phyloP scores from a whole-genome alignment of 1,140 invertebrate genomes.

The Camponotus pennsylvanicus region DNA sequence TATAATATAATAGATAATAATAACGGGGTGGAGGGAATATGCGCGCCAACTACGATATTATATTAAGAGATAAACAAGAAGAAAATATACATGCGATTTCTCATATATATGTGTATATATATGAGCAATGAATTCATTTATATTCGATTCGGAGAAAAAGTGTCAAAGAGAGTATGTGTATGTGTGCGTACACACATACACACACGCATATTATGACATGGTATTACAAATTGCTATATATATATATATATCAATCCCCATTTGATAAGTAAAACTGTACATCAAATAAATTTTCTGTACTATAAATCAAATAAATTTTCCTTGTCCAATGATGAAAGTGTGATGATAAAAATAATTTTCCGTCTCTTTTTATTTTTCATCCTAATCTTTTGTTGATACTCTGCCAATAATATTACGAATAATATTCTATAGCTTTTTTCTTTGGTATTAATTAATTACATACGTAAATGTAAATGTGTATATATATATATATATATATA shows the following conservation, averaged over 20 bases:
- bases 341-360: constrained; percentile 56
- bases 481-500: constrained; percentile 33
- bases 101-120: constrained; percentile 51
- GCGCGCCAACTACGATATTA: constrained; percentile 76
- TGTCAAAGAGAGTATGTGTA: too few relatives aligned
- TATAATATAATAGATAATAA: constrained; percentile 77
- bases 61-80: constrained; percentile 78
- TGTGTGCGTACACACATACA: background rate
- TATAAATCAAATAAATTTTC: constrained; percentile 64
- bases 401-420: constrained; percentile 56
- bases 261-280: constrained; percentile 61
- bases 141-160: too few relatives aligned
- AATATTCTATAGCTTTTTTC: constrained; percentile 56
- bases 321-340: constrained; percentile 79
- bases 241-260: constrained; percentile 58
- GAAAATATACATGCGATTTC: constrained; percentile 80
- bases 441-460: constrained; percentile 59
- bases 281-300: constrained; percentile 65
- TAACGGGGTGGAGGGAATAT: constrained; percentile 74
- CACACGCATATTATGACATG: constrained; percentile 68
- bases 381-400: background rate
- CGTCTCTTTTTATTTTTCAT: constrained; percentile 7
- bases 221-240: constrained; percentile 64
- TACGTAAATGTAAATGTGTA: constrained; percentile 7
- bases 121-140: too few relatives aligned